Evolutionary conservation across 2,797 vertebrate species (phyloP), one percentile per base, ranked within the genome.

Genomic region (Yasuhikotakia modesta): DNA sequence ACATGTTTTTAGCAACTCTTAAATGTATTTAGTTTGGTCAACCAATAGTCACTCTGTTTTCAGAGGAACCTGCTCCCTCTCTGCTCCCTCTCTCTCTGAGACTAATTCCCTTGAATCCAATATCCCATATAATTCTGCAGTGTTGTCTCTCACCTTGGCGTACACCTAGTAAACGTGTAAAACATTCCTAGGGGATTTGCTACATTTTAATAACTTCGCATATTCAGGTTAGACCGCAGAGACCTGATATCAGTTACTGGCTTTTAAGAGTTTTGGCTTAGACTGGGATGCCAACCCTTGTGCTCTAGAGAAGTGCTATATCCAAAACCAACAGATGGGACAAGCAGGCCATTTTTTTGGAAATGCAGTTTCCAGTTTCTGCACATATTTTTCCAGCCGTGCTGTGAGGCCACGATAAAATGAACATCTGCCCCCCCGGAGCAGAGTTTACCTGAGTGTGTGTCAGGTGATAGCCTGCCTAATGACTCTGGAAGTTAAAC

Each of bases 91-190:
- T 32, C 27, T 48, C 55, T 43, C 22, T 0, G n/a, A 46, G 53
- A 35, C 24, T 0, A 61, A 89, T 85, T 90, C 89, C 87, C 89
- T 61, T 72, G 85, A 84, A 91, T 86, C 89, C 87, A 90, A 89
- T 91, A 86, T 85, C 83, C 79, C 81, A 87, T 85, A 90, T 92
- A 92, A 92, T 90, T 93, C 90, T 91, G 85, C 67, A 86, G 85
- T 90, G 91, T 92, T 91, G 91, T 93, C 89, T 91, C 90, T 89
- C 90, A 93, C 91, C 90, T 94, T 92, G 90, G 91, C 88, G 85
- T 90, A 92, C 91, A 92, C 87, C 88, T 89, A 91, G 89, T 92
- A 91, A 93, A 92, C 83, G 84, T 92, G 91, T 93, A 91, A 93
- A 93, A 89, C 89, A 90, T 91, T 92, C 92, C 83, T 70, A 73